Base-by-base conservation (phyloP, 2,797 vertebrate genomes). In the Ispidina picta region DNA sequence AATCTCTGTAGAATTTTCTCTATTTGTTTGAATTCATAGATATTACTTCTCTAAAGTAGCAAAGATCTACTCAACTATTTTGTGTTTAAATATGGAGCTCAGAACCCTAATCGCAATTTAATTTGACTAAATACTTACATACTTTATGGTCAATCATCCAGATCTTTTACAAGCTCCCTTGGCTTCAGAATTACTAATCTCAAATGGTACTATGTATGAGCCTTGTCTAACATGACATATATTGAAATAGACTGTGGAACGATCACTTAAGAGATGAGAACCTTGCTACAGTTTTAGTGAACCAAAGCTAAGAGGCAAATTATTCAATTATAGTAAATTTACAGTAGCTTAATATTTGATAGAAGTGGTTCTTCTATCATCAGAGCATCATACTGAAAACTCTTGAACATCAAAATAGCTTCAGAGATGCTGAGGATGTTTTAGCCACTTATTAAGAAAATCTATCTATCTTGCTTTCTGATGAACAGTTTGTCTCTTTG, bases 291-390 rank as follows among this genome's bases (percentile, higher is more conserved):
- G 94, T 95, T 97, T 96, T 97, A 98, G 96, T 97, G 97, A 98
- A 97, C 97, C 98, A 97, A 97, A 97, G 96, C 97, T 97, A 98
- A 98, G 97, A 98, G 97, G 97, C 96, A 97, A 97, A 97, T 97
- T 97, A 98, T 97, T 98, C 97, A 98, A 98, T 98, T 98, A 98
- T 95, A 96, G 97, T 96, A 97, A 98, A 97, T 97, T 98, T 97
- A 97, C 96, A 98, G 97, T 97, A 98, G 97, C 94, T 98, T 98
- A 97, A 97, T 98, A 97, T 98, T 97, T 97, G 96, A 97, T 97
- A 97, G 97, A 97, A 97, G 97, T 97, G 97, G 94, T 97, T 97
- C 96, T 97, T 96, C 96, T 96, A 93, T 97, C 97, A 97, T 97
- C 96, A 97, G 95, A 97, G 86, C 88, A 66, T 97, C 97, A 95